Base-by-base conservation (phyloP, 2,888 invertebrate genomes). In the Parapristionchus giblindavisi region DNA sequence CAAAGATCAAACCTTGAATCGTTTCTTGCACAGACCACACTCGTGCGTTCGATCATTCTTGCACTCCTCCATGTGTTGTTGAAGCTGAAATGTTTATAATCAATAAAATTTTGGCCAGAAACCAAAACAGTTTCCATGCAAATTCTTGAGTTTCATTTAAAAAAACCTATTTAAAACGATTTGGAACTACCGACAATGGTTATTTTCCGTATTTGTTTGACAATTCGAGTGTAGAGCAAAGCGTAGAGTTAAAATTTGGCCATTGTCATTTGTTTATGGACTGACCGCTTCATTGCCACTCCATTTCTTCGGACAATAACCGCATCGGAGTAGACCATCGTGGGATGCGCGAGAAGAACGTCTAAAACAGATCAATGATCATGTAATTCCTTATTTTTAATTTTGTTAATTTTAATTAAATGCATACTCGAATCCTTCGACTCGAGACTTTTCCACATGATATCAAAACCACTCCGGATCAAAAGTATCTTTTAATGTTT, bases 251-350 rank as follows among this genome's bases (percentile, higher is more conserved):
- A 52, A 75, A 61, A 68, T n/a, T n/a, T n/a, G n/a, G n/a, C n/a
- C n/a, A n/a, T n/a, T n/a, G n/a, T n/a, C n/a, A n/a, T n/a, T n/a
- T n/a, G n/a, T n/a, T n/a, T n/a, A n/a, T n/a, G n/a, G n/a, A n/a
- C 81, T 75, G 34, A 86, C 85, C 77, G 74, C 48, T 29, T 71
- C 54, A 27, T 83, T 80, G 52, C 66, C 79, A 5, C 70, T 38
- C 52, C 75, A 83, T 61, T 85, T 85, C 74, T 85, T 86, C 32
- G 87, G 87, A 63, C 87, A 87, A 72, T 76, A 87, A 14, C 78
- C 77, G 54, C 87, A 87, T 71, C 86, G 85, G 63, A 84, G 70
- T 65, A 80, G 75, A 36, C 80, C 81, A 40, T 83, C 81, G 48
- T 73, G 76, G 0, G 79, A 63, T n/a, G 78, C 75, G 11, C 81